Evolutionary conservation across 1,140 invertebrate species (phyloP), one percentile per base, ranked within the genome.

Genomic region (Harlomillsia oculata): DNA sequence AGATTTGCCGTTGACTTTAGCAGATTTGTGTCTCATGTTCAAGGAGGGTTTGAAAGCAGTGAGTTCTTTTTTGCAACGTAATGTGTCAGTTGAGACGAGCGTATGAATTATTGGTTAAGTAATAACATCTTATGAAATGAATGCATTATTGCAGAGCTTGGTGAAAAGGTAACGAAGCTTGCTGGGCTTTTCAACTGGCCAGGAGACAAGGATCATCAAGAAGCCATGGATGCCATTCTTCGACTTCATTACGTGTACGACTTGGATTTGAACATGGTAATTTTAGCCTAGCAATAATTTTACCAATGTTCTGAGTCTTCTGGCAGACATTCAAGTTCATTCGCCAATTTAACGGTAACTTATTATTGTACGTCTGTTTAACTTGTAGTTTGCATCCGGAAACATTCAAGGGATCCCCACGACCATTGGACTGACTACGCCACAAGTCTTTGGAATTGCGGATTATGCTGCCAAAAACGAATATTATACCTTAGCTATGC

Each of bases 231-330:
- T 43, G 54, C 37, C 5, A 43, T 65, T 21, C 48, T 65, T 0
- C 25, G 64, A 44, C 54, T 65, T 16, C 64, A 65, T 26, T 60
- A 60, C 28, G 58, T 65, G 13, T 65, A 65, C 51, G 44, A 62
- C 20, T 50, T 65, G 20, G 48, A 62, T 53, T 18, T 59, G 1
- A 56, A 54, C 30, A 41, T 59, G 25, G 55, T 62, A 41, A 36
- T 34, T 21, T 28, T n/a, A 18, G 39, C 8, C 21, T 23, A 46
- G 1, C 44, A 13, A 28, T 28, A 11, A 2, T 5, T 5, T 8
- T 45, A 45, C 20, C 14, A 14, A 8, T 34, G 34, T 30, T 32
- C 9, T 21, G 9, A 20, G 5, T 21, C 23, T 32, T 45, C 5
- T 11, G 18, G 29, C 5, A 32, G 46, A 28, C 29, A 37, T 9